Evolutionary conservation across 2,113 vertebrate genomes (phyloP), one percentile per base, ranked within the genome.

Genomic region (Bothrops jararaca): DNA sequence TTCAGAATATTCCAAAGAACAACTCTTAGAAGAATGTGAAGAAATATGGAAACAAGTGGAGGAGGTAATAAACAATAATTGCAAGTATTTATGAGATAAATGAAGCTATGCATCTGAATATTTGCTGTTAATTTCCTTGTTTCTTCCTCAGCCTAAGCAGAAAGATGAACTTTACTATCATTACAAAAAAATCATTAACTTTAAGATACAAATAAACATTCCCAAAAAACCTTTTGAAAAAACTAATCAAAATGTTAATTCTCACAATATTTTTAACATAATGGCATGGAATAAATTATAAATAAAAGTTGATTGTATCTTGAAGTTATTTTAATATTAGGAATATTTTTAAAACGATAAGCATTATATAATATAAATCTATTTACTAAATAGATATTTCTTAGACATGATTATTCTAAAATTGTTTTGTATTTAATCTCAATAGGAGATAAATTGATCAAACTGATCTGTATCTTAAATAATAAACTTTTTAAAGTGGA

Each of bases 11-110:
- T 53, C 89, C 89, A 94, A 94, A 91, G 92, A 97, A 93, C 95
- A 96, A 34, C 91, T 98, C 91, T 1, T 97, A 74, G 0, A 53
- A 22, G 96, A 97, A 50, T 98, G 97, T 96, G 96, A 98, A 64
- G 85, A 12, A 91, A 52, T 98, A 24, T 97, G 97, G 98, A 92
- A 94, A 58, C 69, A 97, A 13, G 93, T 98, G 85, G 92, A 97
- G 96, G 86, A 98, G 96, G 98, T 98, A 97, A 92, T 53, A 34
- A 22, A 12, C 24, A 52, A 89, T 48, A 56, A n/a, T 88, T 29
- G n/a, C 48, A n/a, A 60, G 39, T 50, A 5, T n/a, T 92, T 45
- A 85, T 56, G 34, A 45, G 39, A 42, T 91, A 45, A 91, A 8
- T 91, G 39, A 26, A 85, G 13, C 39, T 86, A 26, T 54, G 29